Evolutionary conservation across 2,888 invertebrate genomes (phyloP).

Genomic region (Amblyjoppa proteus): DNA sequence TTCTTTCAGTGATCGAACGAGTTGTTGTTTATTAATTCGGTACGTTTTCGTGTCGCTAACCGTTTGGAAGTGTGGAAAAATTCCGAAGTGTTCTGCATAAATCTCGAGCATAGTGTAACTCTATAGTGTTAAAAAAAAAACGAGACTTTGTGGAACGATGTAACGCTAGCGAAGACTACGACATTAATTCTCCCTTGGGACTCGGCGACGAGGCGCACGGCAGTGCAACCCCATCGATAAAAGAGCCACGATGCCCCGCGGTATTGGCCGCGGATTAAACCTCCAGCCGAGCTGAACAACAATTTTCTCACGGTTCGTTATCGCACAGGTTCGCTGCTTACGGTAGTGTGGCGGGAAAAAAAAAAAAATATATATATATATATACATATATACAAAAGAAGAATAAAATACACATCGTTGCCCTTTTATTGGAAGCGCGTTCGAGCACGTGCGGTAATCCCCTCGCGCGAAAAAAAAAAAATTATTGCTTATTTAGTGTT

Average conservation of each 20-base stretch:
- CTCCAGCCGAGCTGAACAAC: conserved; percentile 40
- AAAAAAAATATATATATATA: not conserved
- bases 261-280: conserved; percentile 10
- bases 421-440: conserved; percentile 53
- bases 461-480: conserved; percentile 49
- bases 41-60: not conserved
- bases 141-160: not conserved
- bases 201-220: conserved; percentile 12
- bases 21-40: too few species aligned
- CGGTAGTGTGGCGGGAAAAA: not conserved
- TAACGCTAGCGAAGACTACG: not conserved
- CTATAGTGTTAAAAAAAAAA: not conserved
- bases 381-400: not conserved
- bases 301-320: conserved; percentile 65
- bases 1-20: too few species aligned
- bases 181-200: conserved; percentile 26
- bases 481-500: conserved; percentile 50
- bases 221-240: conserved; percentile 24
- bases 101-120: not conserved
- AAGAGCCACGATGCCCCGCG: conserved; percentile 8
- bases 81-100: not conserved
- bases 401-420: conserved; percentile 40
- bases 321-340: conserved; percentile 27
- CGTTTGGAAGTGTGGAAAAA: not conserved
- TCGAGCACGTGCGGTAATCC: conserved; percentile 57